A percentile compares a stretch with the other conserved stretches of the same genome.
Conservation (phyloP, 1,140 invertebrate genomes). For the Dreissena polymorpha region DNA sequence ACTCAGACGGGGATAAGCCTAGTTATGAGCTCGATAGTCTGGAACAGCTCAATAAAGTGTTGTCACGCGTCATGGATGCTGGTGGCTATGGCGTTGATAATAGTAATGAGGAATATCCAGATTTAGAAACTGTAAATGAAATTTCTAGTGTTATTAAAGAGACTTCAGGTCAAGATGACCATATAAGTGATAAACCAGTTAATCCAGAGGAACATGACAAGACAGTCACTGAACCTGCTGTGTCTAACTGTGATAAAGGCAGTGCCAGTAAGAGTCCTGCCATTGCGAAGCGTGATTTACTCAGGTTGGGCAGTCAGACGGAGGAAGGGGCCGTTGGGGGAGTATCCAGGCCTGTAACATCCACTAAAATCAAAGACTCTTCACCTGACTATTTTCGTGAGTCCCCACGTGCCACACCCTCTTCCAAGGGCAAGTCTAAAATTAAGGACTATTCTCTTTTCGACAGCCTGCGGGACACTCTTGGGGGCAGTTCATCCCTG, state of each 20-base stretch:
- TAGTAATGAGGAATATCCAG: slow-evolving; percentile 21
- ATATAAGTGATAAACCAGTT: not conserved
- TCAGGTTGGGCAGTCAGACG: slow-evolving; percentile 50
- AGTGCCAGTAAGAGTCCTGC: slow-evolving; percentile 12
- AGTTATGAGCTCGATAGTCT: slow-evolving; percentile 42
- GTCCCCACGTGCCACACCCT: slow-evolving; percentile 61
- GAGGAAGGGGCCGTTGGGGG: slow-evolving; percentile 34
- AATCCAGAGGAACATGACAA: slow-evolving; percentile 13
- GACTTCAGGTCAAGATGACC: not conserved
- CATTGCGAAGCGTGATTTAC: slow-evolving; percentile 52
- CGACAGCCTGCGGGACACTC: slow-evolving; percentile 67
- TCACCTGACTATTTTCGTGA: slow-evolving; percentile 54
- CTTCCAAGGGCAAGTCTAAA: slow-evolving; percentile 65
- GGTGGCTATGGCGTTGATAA: not conserved
- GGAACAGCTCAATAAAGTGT: slow-evolving; percentile 39
- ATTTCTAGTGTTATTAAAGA: slow-evolving; percentile 21
- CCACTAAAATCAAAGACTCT: slow-evolving; percentile 59
- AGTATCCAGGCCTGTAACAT: slow-evolving; percentile 45
- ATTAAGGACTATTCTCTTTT: slow-evolving; percentile 64
- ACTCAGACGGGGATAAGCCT: slow-evolving; percentile 37
- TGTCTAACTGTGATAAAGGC: slow-evolving; percentile 46
- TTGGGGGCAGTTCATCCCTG: slow-evolving; percentile 68
- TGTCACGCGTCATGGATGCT: slow-evolving; percentile 44
- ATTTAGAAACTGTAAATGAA: slow-evolving; percentile 21
- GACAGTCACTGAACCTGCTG: not conserved